Evolutionary conservation across 2,113 vertebrate genomes (phyloP).

Genomic region (Tonatia bakeri): DNA sequence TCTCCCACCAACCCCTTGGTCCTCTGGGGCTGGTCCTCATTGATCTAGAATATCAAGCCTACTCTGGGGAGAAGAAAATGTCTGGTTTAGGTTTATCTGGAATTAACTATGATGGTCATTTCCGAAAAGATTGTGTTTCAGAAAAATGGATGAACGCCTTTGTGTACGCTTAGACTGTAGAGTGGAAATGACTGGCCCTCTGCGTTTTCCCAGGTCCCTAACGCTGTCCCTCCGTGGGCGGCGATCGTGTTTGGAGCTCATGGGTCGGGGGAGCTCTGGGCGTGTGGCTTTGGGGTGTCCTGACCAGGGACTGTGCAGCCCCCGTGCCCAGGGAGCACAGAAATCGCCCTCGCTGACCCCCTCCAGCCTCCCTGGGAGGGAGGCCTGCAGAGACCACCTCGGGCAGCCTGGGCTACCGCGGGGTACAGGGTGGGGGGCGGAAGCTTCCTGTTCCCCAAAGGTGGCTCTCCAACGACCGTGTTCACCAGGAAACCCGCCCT

Average conservation of each 20-base stretch:
- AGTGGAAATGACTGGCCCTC: neutral
- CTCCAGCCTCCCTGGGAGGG: neutral
- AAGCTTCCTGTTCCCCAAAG: too few species aligned
- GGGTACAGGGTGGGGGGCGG: too few species aligned
- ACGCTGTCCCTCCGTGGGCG: neutral
- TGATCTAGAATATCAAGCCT: neutral
- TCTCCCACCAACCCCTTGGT: neutral
- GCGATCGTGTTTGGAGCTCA: fast-evolving
- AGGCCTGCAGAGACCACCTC: too few species aligned
- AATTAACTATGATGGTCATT: neutral
- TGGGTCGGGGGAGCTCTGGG: too few species aligned
- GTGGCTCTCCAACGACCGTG: neutral
- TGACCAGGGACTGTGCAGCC: neutral
- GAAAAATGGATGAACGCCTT: neutral
- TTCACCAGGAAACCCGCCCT: neutral
- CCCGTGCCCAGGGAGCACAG: neutral
- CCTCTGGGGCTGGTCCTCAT: neutral
- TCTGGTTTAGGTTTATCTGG: neutral
- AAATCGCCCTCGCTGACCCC: neutral
- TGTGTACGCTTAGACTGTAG: neutral
- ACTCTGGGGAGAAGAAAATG: neutral
- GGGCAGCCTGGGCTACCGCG: neutral
- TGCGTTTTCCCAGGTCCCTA: neutral
- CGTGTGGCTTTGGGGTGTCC: neutral
- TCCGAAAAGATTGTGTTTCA: neutral